Conservation (phyloP, 1,140 invertebrate species). For the Mercenaria mercenaria region DNA sequence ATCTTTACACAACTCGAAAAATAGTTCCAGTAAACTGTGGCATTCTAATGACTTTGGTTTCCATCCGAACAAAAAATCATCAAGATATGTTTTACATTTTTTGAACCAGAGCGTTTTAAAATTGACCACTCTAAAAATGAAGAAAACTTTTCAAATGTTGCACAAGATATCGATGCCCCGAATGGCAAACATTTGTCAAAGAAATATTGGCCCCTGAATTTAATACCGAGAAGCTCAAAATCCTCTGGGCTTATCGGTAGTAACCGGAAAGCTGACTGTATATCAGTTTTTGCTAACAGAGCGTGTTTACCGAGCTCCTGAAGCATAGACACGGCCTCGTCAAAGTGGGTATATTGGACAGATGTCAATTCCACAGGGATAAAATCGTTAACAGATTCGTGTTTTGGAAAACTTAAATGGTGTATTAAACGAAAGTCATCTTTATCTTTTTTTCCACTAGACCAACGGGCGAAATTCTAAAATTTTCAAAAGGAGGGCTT, state of each 20-base stretch:
- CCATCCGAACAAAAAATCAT: slow-evolving; percentile 1
- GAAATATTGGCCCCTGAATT: not conserved
- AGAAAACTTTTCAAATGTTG: not conserved
- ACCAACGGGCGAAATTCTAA: slow-evolving; percentile 7
- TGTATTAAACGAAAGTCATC: slow-evolving; percentile 32
- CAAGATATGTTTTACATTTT: too few relatives aligned
- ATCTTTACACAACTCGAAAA: not conserved
- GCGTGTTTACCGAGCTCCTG: not conserved
- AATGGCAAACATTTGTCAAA: slow-evolving; percentile 35
- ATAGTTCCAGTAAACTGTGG: not conserved
- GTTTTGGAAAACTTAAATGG: slow-evolving; percentile 4
- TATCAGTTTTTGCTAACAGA: not conserved
- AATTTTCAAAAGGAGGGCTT: not conserved
- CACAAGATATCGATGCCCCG: not conserved
- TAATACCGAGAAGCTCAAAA: not conserved
- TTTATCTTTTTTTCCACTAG: slow-evolving; percentile 22
- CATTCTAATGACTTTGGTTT: not conserved
- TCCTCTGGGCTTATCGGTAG: not conserved
- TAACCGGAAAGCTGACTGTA: not conserved
- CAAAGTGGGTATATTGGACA: slow-evolving; percentile 13
- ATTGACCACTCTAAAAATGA: slow-evolving; percentile 27
- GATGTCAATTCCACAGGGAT: slow-evolving; percentile 6
- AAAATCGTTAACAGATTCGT: slow-evolving; percentile 44
- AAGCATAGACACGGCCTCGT: slow-evolving; percentile 14
- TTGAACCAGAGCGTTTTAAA: not conserved